These are phyloP conservation scores for Saccopteryx bilineata DNA, from an alignment of 2,113 vertebrate species.

Conservation along the genomic window DNA sequence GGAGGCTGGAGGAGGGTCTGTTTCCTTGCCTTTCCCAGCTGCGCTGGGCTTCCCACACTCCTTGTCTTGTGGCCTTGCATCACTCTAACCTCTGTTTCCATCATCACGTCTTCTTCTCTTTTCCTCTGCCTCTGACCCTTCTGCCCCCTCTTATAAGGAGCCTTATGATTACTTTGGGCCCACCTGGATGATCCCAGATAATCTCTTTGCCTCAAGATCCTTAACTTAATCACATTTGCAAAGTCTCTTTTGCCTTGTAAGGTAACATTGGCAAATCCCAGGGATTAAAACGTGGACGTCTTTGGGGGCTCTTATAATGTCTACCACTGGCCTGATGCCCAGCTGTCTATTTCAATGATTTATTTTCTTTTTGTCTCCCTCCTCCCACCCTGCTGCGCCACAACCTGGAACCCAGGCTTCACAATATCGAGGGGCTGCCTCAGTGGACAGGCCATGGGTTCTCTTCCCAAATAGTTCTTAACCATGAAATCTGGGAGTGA, in stretches of 20 bases:
- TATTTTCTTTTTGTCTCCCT: neutral
- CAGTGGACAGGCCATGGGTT: neutral
- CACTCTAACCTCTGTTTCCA: neutral
- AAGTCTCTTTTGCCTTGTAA: slow-evolving; percentile 9
- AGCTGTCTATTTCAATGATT: neutral
- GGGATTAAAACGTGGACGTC: neutral
- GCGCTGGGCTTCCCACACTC: neutral
- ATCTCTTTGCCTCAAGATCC: neutral
- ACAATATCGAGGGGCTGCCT: neutral
- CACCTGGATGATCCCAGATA: no score
- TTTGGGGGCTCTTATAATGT: neutral
- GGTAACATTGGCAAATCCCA: neutral
- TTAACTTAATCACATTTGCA: neutral
- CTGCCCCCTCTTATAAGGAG: neutral
- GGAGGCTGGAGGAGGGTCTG: neutral
- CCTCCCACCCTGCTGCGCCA: neutral
- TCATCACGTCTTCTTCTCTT: neutral
- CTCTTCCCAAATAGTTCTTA: neutral
- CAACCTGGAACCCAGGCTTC: neutral
- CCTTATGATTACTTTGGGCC: neutral
- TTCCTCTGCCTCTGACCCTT: neutral
- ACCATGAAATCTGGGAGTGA: neutral
- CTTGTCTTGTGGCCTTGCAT: neutral
- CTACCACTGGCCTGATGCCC: neutral
- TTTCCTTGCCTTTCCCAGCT: neutral